Evolutionary conservation across 1,140 invertebrate species (phyloP).

Genomic region (Neodiprion fabricii): DNA sequence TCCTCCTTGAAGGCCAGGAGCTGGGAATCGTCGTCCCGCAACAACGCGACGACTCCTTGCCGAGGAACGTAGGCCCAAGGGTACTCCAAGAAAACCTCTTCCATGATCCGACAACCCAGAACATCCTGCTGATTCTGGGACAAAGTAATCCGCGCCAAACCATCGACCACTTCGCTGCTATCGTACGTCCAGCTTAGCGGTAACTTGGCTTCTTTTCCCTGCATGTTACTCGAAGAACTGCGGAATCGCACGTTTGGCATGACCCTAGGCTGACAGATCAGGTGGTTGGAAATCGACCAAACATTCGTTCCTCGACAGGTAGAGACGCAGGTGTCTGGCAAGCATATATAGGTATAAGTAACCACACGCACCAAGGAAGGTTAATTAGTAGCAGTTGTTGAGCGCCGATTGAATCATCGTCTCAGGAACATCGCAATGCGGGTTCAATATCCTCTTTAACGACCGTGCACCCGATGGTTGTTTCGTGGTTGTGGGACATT

Average conservation of each 20-base stretch:
- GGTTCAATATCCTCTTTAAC: too few species aligned
- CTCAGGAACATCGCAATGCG: too few species aligned
- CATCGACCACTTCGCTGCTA: conserved; percentile 43
- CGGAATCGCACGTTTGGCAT: too few species aligned
- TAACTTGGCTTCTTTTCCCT: conserved; percentile 30
- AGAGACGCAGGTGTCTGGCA: too few species aligned
- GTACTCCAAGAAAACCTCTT: conserved; percentile 70
- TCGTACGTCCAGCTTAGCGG: conserved; percentile 35
- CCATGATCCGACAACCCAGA: conserved; percentile 44
- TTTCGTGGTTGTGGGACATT: too few species aligned
- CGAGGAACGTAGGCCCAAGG: conserved; percentile 72
- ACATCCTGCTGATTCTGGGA: conserved; percentile 34
- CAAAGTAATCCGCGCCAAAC: conserved; percentile 41
- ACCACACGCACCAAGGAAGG: too few species aligned
- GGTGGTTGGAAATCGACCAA: background rate
- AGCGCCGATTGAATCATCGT: too few species aligned
- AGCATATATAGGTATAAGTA: too few species aligned
- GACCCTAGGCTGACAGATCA: too few species aligned
- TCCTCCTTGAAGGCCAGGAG: conserved; percentile 58
- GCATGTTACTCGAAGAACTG: conserved; percentile 27
- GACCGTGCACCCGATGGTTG: too few species aligned
- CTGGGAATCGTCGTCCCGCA: conserved; percentile 49
- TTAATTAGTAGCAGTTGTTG: too few species aligned
- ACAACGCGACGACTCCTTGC: conserved; percentile 58
- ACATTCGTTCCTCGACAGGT: background rate